phyloP scores from a whole-genome alignment of 2,797 vertebrate species.

The Acanthurus lineatus region DNA sequence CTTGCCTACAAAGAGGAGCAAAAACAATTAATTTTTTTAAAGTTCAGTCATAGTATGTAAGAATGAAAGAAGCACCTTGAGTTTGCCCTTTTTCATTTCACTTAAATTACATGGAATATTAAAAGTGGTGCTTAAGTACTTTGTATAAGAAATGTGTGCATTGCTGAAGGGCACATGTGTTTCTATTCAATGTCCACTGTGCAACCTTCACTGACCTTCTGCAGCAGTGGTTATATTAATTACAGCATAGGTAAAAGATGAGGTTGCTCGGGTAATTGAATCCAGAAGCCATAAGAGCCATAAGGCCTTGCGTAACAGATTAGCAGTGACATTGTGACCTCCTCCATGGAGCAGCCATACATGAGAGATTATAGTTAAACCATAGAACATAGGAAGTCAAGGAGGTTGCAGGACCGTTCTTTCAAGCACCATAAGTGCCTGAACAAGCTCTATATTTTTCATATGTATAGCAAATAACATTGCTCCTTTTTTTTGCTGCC shows the following conservation, averaged over 20 bases:
- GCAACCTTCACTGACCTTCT: conserved; percentile 68
- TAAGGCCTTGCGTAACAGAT: conserved; percentile 62
- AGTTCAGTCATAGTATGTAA: conserved; percentile 21
- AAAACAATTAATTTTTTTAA: conserved; percentile 36
- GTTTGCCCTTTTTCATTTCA: conserved; percentile 22
- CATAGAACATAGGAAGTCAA: conserved; percentile 37
- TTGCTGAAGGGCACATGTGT: conserved; percentile 3
- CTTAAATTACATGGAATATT: conserved; percentile 37
- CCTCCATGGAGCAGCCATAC: conserved; percentile 22
- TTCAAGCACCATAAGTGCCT: conserved; percentile 22
- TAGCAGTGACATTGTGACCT: conserved; percentile 68
- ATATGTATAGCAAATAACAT: not conserved
- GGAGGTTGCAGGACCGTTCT: conserved; percentile 20
- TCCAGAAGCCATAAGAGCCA: conserved; percentile 52
- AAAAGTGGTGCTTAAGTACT: conserved; percentile 7
- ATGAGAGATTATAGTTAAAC: conserved; percentile 51
- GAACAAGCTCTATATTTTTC: conserved; percentile 14
- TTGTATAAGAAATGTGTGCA: conserved; percentile 26
- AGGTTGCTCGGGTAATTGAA: conserved; percentile 73
- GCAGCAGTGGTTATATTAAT: conserved; percentile 68
- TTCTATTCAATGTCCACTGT: conserved; percentile 14
- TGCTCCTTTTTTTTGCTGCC: not conserved
- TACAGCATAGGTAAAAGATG: conserved; percentile 62
- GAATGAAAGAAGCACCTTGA: conserved; percentile 41
- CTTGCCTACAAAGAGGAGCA: not conserved